Evolutionary conservation across 1,140 invertebrate species (phyloP).

Genomic region (Pogonomyrmex californicus): DNA sequence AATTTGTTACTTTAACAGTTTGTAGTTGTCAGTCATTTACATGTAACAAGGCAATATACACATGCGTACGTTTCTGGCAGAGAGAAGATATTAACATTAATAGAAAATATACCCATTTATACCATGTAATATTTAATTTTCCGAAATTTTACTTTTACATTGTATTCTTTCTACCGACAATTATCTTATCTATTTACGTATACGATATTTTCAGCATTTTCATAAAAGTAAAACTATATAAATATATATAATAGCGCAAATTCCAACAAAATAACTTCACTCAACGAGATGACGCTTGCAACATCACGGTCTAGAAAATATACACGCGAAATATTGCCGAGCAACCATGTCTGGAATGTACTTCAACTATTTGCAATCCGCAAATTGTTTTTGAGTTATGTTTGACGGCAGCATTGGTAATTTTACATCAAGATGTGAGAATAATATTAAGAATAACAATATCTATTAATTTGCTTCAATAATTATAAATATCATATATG

Average conservation of each 20-base stretch:
- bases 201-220: constrained; percentile 31
- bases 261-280: constrained; percentile 38
- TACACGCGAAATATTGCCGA: constrained; percentile 23
- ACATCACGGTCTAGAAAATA: constrained; percentile 20
- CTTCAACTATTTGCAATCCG: constrained; percentile 21
- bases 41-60: background rate
- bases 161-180: background rate
- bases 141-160: background rate
- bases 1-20: constrained; percentile 19
- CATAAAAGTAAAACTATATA: constrained; percentile 43
- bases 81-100: constrained; percentile 30
- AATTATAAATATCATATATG: background rate
- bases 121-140: background rate
- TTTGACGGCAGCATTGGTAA: background rate
- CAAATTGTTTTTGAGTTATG: constrained; percentile 29
- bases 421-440: background rate
- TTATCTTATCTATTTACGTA: background rate
- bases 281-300: constrained; percentile 36
- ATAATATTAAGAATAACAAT: background rate
- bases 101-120: constrained; percentile 4
- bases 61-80: background rate
- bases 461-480: background rate
- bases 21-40: background rate
- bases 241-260: constrained; percentile 3
- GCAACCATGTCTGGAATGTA: constrained; percentile 22